Evolutionary conservation across 2,888 invertebrate species (phyloP).

Genomic region (Drosophila anceps): DNA sequence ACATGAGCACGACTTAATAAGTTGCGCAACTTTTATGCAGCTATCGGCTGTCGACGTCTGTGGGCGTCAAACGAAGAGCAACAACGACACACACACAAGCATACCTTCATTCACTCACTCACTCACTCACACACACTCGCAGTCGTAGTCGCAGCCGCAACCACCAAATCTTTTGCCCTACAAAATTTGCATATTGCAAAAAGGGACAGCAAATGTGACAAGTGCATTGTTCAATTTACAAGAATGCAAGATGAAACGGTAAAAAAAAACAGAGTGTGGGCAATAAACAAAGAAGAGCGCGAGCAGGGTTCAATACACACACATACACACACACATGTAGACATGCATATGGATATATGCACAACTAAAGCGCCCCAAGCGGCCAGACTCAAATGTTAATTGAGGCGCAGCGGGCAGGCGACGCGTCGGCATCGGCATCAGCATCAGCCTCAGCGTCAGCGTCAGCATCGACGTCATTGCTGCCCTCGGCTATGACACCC

Average conservation of each 20-base stretch:
- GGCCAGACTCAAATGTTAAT: slow-evolving; percentile 4
- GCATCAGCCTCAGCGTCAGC: neutral
- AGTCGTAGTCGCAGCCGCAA: neutral
- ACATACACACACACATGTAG: neutral
- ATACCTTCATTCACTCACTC: neutral
- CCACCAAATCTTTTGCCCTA: slow-evolving; percentile 55
- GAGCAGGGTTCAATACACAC: neutral
- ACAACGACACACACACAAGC: neutral
- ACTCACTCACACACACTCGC: neutral
- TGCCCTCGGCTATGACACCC: slow-evolving; percentile 13
- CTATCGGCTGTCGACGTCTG: slow-evolving; percentile 8
- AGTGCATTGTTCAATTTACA: slow-evolving; percentile 23
- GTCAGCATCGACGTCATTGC: slow-evolving; percentile 21
- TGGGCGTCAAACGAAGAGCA: slow-evolving; percentile 16
- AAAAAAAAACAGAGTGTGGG: neutral
- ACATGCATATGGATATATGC: neutral
- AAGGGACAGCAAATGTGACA: slow-evolving; percentile 21
- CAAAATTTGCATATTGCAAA: slow-evolving; percentile 59
- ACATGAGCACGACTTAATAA: slow-evolving; percentile 39
- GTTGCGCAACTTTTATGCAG: slow-evolving; percentile 71
- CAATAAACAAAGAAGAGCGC: neutral
- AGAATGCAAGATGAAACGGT: neutral
- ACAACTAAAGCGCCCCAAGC: neutral
- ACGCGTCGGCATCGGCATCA: neutral
- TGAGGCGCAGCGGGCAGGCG: slow-evolving; percentile 11